Conservation (phyloP, 2,888 invertebrate genomes). For the Oligia latruncula region DNA sequence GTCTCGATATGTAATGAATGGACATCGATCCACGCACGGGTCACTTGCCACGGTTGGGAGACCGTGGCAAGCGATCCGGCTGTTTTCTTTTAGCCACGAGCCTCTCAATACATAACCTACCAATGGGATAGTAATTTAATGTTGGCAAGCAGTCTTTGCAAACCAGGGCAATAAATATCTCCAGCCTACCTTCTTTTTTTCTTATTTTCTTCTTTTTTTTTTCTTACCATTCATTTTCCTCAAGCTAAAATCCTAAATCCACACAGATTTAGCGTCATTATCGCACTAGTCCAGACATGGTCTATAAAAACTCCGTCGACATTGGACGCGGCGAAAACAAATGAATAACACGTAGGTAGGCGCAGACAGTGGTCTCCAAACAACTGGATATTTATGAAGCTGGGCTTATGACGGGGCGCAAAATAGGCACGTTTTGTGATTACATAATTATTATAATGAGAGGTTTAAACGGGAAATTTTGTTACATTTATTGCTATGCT, state of each 20-base stretch:
- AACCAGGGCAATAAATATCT: constrained; percentile 17
- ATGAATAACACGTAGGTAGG: constrained; percentile 14
- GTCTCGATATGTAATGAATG: background rate
- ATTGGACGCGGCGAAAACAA: constrained; percentile 42
- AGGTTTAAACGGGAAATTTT: background rate
- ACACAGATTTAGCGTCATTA: constrained; percentile 26
- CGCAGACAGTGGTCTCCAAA: constrained; percentile 17
- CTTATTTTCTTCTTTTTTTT: no score
- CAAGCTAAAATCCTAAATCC: background rate
- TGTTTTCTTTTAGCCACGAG: background rate
- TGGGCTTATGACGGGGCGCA: background rate
- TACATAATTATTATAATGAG: background rate
- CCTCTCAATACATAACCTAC: background rate
- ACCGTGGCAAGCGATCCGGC: background rate
- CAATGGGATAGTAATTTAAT: background rate
- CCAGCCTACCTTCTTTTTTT: no score
- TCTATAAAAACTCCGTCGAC: constrained; percentile 30
- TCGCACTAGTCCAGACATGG: constrained; percentile 10
- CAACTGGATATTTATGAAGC: constrained; percentile 15
- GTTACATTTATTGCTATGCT: background rate
- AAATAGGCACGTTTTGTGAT: background rate
- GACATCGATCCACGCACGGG: background rate
- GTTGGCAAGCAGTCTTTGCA: background rate
- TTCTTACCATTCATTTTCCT: constrained; percentile 21
- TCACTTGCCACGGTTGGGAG: no score